Base-by-base conservation (phyloP, 2,888 invertebrate genomes). In the Aplocera efformata region DNA sequence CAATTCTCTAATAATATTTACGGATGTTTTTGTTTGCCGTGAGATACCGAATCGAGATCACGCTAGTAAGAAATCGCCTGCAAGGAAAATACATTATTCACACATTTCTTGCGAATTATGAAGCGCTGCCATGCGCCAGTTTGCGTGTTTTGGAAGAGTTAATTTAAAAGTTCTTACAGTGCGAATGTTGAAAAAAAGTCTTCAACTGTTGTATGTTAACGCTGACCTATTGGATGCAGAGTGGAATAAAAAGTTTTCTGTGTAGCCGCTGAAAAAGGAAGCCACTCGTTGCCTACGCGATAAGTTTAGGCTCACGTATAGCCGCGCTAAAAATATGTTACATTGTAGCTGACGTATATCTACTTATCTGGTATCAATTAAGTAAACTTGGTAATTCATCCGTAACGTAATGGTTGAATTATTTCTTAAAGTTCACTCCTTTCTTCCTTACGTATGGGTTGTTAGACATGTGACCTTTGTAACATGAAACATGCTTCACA, bases 71-170 rank as follows among this genome's bases (percentile, higher is more conserved):
- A n/a, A n/a, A n/a, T n/a, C 60, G 60, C 34, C 24, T 17, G 55
- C 52, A 62, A 54, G 63, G 63, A 67, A 65, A 62, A 73, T 76
- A 68, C 73, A 78, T 79, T 70, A 82, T 82, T 78, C 79, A 80
- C 67, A 64, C 53, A 69, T 71, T 76, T 81, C 77, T 80, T 77
- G 71, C 71, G 67, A 75, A 68, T 68, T 75, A 72, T 60, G 67
- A 71, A 72, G 73, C 70, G 69, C 67, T 75, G 13, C 13, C 13
- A 17, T 17, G 61, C 71, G 63, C 47, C 63, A 60, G 63, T 59
- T 79, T 67, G 80, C 80, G 79, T 81, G 80, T 73, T 79, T 78
- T 69, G 65, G 72, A 58, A 55, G 58, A 67, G 61, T 65, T 66
- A 67, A 60, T 55, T 53, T 59, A 44, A 47, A 57, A 53, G 60